Percentiles rank a stretch among this genome's conserved stretches.
Evolutionary conservation across 1,140 invertebrate species (phyloP).

Genomic region (Nasonia giraulti): DNA sequence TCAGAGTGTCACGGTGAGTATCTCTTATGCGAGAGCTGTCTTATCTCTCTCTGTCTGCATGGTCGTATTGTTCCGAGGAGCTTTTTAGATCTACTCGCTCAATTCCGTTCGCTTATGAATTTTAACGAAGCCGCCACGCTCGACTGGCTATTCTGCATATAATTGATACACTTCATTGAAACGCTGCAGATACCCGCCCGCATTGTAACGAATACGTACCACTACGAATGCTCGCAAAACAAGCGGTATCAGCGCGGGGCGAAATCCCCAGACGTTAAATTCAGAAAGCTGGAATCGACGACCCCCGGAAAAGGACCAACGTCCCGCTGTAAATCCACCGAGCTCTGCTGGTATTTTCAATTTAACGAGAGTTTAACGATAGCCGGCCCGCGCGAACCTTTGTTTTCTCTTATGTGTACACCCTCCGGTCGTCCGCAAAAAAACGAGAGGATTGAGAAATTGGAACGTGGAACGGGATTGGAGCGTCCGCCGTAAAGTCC

Average conservation of each 20-base stretch:
- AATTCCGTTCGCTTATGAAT: background rate
- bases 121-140: background rate
- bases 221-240: background rate
- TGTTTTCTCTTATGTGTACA: background rate
- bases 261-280: background rate
- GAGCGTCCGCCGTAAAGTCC: conserved; percentile 9
- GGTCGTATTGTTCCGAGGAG: background rate
- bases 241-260: background rate
- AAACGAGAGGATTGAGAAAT: conserved; percentile 46
- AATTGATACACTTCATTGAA: too few relatives aligned
- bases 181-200: too few relatives aligned
- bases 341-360: conserved; percentile 7
- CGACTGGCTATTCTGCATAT: too few relatives aligned
- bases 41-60: background rate
- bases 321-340: background rate
- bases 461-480: conserved; percentile 48
- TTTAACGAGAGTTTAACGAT: conserved; percentile 13
- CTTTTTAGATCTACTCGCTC: background rate
- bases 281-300: background rate
- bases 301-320: background rate
- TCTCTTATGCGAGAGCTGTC: background rate
- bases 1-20: conserved; percentile 67
- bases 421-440: background rate
- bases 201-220: too few relatives aligned
- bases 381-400: background rate